Percentiles rank a stretch among this genome's conserved stretches.
Evolutionary conservation across 2,797 vertebrate genomes (phyloP).

Genomic region (Odontamblyopus rebecca): DNA sequence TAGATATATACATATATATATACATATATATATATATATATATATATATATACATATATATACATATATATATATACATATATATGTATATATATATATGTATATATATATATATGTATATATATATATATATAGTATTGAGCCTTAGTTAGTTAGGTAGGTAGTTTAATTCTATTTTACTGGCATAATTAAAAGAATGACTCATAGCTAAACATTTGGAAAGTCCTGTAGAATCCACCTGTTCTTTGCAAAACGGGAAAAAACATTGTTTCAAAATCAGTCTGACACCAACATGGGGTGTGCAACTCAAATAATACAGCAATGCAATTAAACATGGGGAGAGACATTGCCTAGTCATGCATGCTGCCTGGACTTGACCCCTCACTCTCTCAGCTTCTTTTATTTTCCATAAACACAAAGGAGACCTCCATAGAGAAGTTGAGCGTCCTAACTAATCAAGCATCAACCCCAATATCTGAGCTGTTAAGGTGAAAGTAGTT

Average conservation of each 20-base stretch:
- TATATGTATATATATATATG: too few species aligned
- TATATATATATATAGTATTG: too few species aligned
- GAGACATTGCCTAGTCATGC: slow-evolving; percentile 67
- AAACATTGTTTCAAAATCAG: slow-evolving; percentile 30
- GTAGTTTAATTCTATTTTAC: not conserved
- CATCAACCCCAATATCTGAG: not conserved
- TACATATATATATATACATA: too few species aligned
- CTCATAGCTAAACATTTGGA: slow-evolving; percentile 6
- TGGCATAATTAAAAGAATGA: not conserved
- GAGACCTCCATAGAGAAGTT: slow-evolving; percentile 20
- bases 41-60: too few species aligned
- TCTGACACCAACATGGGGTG: slow-evolving; percentile 25
- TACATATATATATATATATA: too few species aligned
- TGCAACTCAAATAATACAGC: slow-evolving; percentile 50
- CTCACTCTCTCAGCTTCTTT: slow-evolving; percentile 37
- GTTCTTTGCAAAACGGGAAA: not conserved
- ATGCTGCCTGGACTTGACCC: slow-evolving; percentile 45
- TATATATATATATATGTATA: too few species aligned
- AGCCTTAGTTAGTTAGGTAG: not conserved
- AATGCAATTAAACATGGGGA: slow-evolving; percentile 58
- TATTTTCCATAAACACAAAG: slow-evolving; percentile 42
- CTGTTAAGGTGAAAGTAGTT: not conserved
- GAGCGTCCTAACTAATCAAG: slow-evolving; percentile 39
- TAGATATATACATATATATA: too few species aligned
- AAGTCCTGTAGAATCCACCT: slow-evolving; percentile 20